Conservation (phyloP, 2,888 invertebrate species). For the Pogonocherus hispidulus region DNA sequence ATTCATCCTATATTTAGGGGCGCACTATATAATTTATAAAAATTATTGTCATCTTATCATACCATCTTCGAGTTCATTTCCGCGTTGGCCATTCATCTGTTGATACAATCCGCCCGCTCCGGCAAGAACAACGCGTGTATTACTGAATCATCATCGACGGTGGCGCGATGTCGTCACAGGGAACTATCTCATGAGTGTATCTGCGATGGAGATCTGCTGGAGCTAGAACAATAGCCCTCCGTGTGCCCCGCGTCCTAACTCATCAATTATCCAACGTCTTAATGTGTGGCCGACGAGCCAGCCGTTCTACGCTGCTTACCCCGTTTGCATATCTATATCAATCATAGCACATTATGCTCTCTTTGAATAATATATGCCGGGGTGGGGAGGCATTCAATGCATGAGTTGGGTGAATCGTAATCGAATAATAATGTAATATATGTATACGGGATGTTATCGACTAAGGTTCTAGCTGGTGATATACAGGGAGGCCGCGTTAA, state of each 20-base stretch:
- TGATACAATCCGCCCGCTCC: neutral
- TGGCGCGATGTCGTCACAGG: slow-evolving; percentile 50
- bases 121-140: slow-evolving; percentile 33
- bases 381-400: neutral
- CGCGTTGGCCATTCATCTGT: neutral
- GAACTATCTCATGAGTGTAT: slow-evolving; percentile 53
- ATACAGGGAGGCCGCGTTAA: too few relatives aligned
- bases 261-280: slow-evolving; percentile 52
- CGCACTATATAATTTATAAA: too few relatives aligned
- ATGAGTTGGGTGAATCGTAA: neutral
- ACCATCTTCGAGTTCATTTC: neutral
- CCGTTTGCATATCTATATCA: slow-evolving; percentile 27
- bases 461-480: too few relatives aligned
- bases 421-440: too few relatives aligned
- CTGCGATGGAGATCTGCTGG: slow-evolving; percentile 48
- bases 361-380: neutral
- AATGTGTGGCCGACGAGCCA: slow-evolving; percentile 49
- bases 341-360: slow-evolving; percentile 13
- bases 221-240: slow-evolving; percentile 51
- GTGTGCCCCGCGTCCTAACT: slow-evolving; percentile 48
- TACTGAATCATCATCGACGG: slow-evolving; percentile 46
- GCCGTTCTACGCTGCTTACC: slow-evolving; percentile 17
- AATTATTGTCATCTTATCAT: too few relatives aligned
- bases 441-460: too few relatives aligned
- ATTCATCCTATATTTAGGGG: too few relatives aligned